Conservation (phyloP, 2,113 vertebrate genomes). For the Gnathonemus longibarbis region DNA sequence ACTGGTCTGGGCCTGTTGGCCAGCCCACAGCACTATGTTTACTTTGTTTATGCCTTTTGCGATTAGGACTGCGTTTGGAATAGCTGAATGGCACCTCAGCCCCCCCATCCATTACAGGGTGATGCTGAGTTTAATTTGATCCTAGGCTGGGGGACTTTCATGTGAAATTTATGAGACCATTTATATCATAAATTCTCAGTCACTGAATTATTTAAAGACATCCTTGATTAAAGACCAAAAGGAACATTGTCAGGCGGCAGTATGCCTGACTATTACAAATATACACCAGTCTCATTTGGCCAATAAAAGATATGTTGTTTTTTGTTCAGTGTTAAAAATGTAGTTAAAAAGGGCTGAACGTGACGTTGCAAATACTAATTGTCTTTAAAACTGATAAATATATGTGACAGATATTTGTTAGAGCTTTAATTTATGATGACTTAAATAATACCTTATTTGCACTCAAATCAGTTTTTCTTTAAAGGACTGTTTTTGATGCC, state of each 20-base stretch:
- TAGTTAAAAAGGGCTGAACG: not conserved
- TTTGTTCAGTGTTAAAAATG: not conserved
- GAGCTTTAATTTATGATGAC: not conserved
- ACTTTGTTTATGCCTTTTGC: not conserved
- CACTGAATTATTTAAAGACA: not conserved
- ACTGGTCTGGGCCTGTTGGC: not conserved
- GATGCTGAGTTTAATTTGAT: not conserved
- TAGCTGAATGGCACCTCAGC: not conserved
- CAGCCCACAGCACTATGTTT: not conserved
- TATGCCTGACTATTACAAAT: not conserved
- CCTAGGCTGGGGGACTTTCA: not conserved
- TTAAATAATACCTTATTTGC: not conserved
- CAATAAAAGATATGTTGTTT: not conserved
- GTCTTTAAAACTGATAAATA: not conserved
- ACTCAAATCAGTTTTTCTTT: not conserved
- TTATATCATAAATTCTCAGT: not conserved
- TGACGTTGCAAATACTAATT: not conserved
- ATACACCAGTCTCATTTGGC: not conserved
- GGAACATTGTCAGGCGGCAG: not conserved
- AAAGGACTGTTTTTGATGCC: not conserved
- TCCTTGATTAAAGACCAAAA: not conserved
- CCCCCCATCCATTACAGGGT: not conserved
- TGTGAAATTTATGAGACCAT: not conserved
- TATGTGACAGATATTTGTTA: not conserved
- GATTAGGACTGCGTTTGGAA: not conserved